Base-by-base conservation (phyloP, 2,797 vertebrate genomes). In the Pseudomugil tenellus region DNA sequence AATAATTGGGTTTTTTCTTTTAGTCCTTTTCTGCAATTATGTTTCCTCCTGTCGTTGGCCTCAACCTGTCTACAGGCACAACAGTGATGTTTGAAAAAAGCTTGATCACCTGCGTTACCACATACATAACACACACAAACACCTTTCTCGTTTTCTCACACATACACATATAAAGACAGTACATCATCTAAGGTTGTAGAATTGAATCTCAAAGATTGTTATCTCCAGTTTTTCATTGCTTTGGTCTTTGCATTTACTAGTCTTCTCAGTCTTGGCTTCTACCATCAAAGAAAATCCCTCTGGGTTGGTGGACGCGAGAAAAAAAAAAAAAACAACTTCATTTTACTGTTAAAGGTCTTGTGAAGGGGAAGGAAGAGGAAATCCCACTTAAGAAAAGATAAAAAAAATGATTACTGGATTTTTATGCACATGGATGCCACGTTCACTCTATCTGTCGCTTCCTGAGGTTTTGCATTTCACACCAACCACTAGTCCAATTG, bases 391-490 rank as follows among this genome's bases (percentile, higher is more conserved):
- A 74, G 43, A 21, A 48, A 48, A 48, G 19, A 72, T 63, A 79
- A 81, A 61, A 56, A 69, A 81, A 75, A 62, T 58, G 74, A 88
- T 87, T 89, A 81, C 48, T 7, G 0, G 54, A 75, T 54, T 28
- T 76, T 84, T 66, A 59, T 6, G 62, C 74, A 67, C 79, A 76
- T 67, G 69, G 59, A 70, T 61, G 70, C 81, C 85, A 78, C 85
- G 77, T 85, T 85, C 79, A 64, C 68, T 90, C 84, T 74, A 84
- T 84, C 74, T 80, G 79, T 76, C 80, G 65, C 75, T 89, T 89
- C 84, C 87, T 87, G 85, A 74, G 59, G 76, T 89, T 87, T 94
- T 84, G 48, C 67, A 29, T 94, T 93, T 87, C 92, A 41, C 67
- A 67, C 78, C 85, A 74, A 83, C 85, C 86, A 85, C 90, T 88